Conservation (phyloP, 2,113 vertebrate species). For the Neopipo cinnamomea region DNA sequence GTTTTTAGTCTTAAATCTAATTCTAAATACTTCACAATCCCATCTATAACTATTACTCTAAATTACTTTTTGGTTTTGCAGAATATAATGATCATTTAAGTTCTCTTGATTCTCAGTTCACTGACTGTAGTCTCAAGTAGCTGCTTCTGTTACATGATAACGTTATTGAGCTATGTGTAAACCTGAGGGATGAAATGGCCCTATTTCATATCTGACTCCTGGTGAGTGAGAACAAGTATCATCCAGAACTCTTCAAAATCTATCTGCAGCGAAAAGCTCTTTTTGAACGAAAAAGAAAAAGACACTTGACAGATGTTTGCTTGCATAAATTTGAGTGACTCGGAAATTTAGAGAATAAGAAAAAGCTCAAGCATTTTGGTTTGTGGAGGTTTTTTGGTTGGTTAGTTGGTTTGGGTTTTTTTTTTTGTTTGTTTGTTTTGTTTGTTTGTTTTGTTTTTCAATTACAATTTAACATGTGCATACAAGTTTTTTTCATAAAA, state of each 20-base stretch:
- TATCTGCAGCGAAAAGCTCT: not conserved
- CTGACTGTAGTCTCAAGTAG: constrained; percentile 3
- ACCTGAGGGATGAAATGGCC: not conserved
- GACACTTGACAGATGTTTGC: not conserved
- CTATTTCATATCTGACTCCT: not conserved
- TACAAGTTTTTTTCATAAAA: not conserved
- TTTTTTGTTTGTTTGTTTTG: no score
- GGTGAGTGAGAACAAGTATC: not conserved
- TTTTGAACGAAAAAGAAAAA: not conserved
- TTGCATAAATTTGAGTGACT: not conserved
- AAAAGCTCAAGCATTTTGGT: not conserved
- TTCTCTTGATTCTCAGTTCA: constrained; percentile 26
- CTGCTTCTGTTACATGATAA: constrained; percentile 14
- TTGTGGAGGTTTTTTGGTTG: not conserved
- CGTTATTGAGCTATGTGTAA: not conserved
- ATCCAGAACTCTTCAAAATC: not conserved
- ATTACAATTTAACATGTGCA: not conserved
- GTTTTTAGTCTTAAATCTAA: constrained; percentile 2
- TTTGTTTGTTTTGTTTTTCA: not conserved
- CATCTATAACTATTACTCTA: not conserved
- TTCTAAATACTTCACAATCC: not conserved
- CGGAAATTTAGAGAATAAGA: not conserved
- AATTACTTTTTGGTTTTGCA: not conserved
- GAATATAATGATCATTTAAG: not conserved
- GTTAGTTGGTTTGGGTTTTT: not conserved